Evolutionary conservation across 1,140 invertebrate genomes (phyloP).

Genomic region (Drosophila triauraria): DNA sequence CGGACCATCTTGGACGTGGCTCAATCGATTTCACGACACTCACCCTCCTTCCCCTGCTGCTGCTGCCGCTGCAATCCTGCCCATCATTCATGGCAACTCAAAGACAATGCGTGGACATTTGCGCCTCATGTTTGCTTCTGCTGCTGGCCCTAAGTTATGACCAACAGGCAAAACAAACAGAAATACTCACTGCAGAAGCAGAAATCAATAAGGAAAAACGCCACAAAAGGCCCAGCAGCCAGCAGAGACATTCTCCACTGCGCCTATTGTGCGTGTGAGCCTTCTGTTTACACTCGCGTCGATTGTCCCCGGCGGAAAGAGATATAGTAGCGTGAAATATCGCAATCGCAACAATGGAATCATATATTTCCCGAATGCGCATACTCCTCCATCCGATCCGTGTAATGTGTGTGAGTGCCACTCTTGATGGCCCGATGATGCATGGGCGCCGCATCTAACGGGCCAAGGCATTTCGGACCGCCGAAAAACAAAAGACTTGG

Average conservation of each 20-base stretch:
- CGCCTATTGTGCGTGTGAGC: conserved; percentile 67
- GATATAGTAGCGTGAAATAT: conserved; percentile 65
- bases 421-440: conserved; percentile 54
- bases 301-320: conserved; percentile 33
- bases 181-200: conserved; percentile 2
- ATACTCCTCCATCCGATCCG: conserved; percentile 66
- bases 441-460: conserved; percentile 64
- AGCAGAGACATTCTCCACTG: conserved; percentile 18
- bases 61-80: conserved; percentile 31
- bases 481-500: conserved; percentile 67
- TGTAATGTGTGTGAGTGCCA: conserved; percentile 43
- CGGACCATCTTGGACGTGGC: conserved; percentile 35
- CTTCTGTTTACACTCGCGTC: conserved; percentile 51
- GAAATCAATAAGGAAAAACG: conserved; percentile 61
- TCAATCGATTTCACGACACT: conserved; percentile 66
- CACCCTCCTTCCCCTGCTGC: conserved; percentile 1
- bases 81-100: conserved; percentile 56
- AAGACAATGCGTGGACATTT: conserved; percentile 74
- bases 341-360: conserved; percentile 71
- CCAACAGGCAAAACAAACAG: conserved; percentile 78
- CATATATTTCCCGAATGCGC: conserved; percentile 68
- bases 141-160: conserved; percentile 70
- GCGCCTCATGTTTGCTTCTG: conserved; percentile 53
- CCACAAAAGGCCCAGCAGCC: conserved; percentile 38
- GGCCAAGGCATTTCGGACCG: conserved; percentile 26